These are phyloP conservation scores for Sipha maydis DNA, from an alignment of 2,888 invertebrate species.

Conservation along the genomic window DNA sequence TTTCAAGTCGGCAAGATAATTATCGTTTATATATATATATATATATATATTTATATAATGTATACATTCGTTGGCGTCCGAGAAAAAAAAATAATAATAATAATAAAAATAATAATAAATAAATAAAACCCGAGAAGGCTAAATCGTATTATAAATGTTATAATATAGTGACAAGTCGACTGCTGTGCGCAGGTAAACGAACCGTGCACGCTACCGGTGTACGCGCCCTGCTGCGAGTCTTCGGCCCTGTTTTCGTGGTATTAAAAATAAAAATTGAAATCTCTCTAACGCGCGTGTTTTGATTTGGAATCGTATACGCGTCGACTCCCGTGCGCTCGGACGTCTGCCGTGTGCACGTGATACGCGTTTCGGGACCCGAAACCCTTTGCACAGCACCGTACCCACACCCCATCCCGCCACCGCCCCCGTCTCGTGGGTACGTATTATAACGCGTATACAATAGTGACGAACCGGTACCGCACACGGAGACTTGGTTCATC, in stretches of 20 bases:
- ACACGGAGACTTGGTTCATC: background rate
- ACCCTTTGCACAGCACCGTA: background rate
- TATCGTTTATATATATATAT: conserved; percentile 18
- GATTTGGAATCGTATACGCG: conserved; percentile 13
- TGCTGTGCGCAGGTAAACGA: conserved; percentile 54
- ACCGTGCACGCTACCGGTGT: conserved; percentile 57
- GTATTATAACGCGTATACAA: too few relatives aligned
- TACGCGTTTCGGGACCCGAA: background rate
- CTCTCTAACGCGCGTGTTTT: conserved; percentile 44
- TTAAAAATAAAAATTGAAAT: conserved; percentile 37
- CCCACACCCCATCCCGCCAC: too few relatives aligned
- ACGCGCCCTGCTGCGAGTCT: conserved; percentile 42
- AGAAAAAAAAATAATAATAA: conserved; percentile 4
- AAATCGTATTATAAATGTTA: background rate
- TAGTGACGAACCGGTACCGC: background rate
- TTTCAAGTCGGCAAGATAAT: conserved; percentile 38
- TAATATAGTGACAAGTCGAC: conserved; percentile 52
- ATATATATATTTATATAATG: background rate
- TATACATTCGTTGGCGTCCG: background rate
- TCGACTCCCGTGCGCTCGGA: background rate
- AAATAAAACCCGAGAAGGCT: background rate
- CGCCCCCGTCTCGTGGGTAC: too few relatives aligned
- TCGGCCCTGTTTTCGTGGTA: background rate
- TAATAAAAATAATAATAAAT: background rate
- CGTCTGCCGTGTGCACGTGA: background rate